These are phyloP conservation scores for Xyrichtys novacula DNA, from an alignment of 2,797 vertebrate genomes.

Conservation along the genomic window DNA sequence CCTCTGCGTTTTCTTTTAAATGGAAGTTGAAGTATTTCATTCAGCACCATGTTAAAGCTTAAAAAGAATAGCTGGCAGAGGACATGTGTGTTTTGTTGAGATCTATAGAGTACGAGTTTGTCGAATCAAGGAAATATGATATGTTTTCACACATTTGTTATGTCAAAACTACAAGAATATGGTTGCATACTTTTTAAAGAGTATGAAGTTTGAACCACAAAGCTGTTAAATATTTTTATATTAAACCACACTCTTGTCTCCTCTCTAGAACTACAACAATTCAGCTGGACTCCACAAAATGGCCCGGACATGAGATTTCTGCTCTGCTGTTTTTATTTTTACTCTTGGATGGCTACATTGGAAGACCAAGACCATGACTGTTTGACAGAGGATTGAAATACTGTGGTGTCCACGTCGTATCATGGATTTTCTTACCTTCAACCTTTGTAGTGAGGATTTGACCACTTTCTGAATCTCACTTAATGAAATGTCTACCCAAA, in stretches of 20 bases:
- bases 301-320: constrained; percentile 79
- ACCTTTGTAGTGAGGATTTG: constrained; percentile 22
- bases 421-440: constrained; percentile 6
- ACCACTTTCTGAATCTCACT: constrained; percentile 9
- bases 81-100: no score
- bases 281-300: constrained; percentile 86
- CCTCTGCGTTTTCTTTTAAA: neutral
- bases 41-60: neutral
- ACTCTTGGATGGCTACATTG: constrained; percentile 39
- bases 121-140: no score
- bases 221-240: neutral
- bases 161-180: no score
- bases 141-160: no score
- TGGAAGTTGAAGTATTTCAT: neutral
- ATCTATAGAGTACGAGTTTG: no score
- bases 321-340: constrained; percentile 25
- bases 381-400: neutral
- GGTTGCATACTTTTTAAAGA: no score
- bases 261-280: constrained; percentile 83
- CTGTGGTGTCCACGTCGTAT: constrained; percentile 21
- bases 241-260: constrained; percentile 15
- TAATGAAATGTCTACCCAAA: constrained; percentile 3
- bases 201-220: neutral
- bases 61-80: no score
- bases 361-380: constrained; percentile 16